phyloP scores from a whole-genome alignment of 2,113 vertebrate genomes.

The Myotis yumanensis region DNA sequence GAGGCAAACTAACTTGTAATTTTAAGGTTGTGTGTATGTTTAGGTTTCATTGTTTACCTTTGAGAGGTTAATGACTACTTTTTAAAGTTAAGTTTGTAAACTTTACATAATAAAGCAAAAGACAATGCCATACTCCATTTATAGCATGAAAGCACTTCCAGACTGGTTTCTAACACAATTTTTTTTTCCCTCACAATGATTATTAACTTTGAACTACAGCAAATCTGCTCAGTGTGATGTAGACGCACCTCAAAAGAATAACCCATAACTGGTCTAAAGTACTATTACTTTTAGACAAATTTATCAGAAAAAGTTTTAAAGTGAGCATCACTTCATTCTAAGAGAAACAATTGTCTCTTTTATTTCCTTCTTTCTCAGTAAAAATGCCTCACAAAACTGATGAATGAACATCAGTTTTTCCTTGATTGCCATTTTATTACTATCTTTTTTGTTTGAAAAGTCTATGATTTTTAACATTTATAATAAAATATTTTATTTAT shows the following conservation, averaged over 20 bases:
- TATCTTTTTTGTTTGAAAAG: slow-evolving; percentile 1
- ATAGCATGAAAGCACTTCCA: background rate
- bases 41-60: slow-evolving; percentile 18
- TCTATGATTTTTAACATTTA: background rate
- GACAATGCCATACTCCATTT: background rate
- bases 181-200: background rate
- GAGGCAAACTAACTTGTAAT: background rate
- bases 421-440: background rate
- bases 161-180: background rate
- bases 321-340: background rate
- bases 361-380: background rate
- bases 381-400: background rate
- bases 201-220: background rate
- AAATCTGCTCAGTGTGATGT: background rate
- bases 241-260: background rate
- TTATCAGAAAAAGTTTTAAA: background rate
- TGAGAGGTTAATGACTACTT: background rate
- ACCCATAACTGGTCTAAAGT: background rate
- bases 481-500: background rate
- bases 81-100: slow-evolving; percentile 13
- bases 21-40: background rate
- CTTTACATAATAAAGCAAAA: slow-evolving; percentile 11
- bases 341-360: background rate
- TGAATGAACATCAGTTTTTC: background rate
- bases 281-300: background rate